Evolutionary conservation across 2,797 vertebrate species (phyloP).

Genomic region (Brotula barbata): DNA sequence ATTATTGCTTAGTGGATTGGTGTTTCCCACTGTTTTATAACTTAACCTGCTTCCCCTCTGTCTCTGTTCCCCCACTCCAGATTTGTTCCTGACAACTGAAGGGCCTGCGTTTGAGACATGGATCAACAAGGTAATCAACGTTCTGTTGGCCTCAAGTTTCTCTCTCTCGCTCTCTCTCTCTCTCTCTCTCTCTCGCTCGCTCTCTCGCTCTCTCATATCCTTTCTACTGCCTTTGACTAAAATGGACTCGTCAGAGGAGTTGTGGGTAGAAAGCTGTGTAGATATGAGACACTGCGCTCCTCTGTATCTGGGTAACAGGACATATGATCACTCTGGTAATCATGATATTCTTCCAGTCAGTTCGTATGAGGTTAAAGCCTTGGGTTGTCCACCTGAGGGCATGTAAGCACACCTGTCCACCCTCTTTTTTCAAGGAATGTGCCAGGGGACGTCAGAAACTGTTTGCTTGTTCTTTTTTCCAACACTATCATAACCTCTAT

Average conservation of each 20-base stretch:
- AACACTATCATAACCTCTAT: no score
- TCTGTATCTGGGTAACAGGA: background rate
- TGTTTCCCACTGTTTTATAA: slow-evolving; percentile 13
- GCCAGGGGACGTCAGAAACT: background rate
- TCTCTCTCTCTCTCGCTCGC: no score
- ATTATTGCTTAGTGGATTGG: background rate
- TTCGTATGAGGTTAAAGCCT: no score
- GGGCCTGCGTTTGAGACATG: slow-evolving; percentile 82
- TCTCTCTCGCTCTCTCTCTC: no score
- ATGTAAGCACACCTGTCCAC: background rate
- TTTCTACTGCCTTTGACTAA: background rate
- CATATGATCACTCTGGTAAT: background rate
- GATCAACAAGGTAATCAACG: slow-evolving; percentile 84
- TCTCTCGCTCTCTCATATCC: no score
- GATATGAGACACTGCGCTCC: background rate
- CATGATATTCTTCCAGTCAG: no score
- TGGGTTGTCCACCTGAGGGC: background rate
- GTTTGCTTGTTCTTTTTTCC: background rate
- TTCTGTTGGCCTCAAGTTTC: background rate
- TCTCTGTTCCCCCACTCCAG: slow-evolving; percentile 65
- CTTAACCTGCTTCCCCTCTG: background rate
- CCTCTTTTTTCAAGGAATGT: background rate
- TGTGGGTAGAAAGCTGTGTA: background rate
- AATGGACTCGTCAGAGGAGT: slow-evolving; percentile 1
- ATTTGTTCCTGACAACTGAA: slow-evolving; percentile 89